Conservation (phyloP, 2,113 vertebrate genomes). For the Gnathonemus longibarbis region DNA sequence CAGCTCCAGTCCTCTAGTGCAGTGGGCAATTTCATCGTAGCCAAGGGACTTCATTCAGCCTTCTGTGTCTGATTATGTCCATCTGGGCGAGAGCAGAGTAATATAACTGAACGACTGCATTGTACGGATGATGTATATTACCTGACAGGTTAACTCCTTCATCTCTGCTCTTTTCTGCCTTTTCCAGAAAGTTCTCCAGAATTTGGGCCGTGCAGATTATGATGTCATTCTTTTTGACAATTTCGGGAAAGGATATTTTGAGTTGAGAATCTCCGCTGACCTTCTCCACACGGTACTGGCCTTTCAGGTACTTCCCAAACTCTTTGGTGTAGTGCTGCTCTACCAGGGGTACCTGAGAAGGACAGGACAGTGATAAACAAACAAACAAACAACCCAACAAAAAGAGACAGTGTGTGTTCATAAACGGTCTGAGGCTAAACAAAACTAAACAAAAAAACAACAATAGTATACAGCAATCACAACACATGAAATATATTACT, state of each 20-base stretch:
- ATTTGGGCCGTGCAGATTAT: conserved; percentile 96
- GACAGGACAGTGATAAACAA: conserved; percentile 13
- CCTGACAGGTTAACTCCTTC: conserved; percentile 76
- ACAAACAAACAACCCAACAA: background rate
- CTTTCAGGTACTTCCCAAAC: conserved; percentile 74
- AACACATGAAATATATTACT: background rate
- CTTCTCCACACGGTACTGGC: conserved; percentile 64
- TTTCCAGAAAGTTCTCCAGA: conserved; percentile 81
- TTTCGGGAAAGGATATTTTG: conserved; percentile 87
- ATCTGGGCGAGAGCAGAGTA: background rate
- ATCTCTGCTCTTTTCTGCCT: conserved; percentile 64
- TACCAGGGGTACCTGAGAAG: conserved; percentile 76
- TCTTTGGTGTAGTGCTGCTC: conserved; percentile 81
- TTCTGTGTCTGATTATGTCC: background rate
- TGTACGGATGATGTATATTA: conserved; percentile 34
- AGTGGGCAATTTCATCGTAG: background rate
- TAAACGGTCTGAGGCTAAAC: background rate
- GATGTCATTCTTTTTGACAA: conserved; percentile 72
- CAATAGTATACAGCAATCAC: background rate
- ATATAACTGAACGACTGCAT: background rate
- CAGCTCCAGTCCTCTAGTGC: background rate
- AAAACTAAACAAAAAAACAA: background rate
- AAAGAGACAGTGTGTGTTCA: background rate
- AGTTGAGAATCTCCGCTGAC: conserved; percentile 81
- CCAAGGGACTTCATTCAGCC: background rate